Conservation (phyloP, 2,888 invertebrate genomes). For the Scotopteryx bipunctaria region DNA sequence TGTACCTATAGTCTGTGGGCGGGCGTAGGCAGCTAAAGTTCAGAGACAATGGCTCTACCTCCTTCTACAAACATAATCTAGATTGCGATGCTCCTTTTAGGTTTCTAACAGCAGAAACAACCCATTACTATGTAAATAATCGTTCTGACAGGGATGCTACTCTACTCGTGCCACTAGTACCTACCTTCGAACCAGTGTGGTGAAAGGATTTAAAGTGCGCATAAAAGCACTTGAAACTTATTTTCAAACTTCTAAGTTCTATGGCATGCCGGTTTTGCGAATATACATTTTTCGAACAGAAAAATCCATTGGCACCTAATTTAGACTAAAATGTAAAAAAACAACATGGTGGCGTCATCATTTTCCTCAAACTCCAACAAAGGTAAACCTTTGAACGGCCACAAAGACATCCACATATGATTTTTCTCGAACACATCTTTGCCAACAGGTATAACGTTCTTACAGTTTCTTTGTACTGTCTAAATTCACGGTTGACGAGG, state of each 20-base stretch:
- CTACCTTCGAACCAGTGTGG: neutral
- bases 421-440: neutral
- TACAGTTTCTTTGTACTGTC: slow-evolving; percentile 2
- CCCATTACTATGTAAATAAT: too few species aligned
- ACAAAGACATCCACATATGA: neutral
- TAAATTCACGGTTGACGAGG: slow-evolving; percentile 20
- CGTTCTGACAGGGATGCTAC: too few species aligned
- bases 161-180: too few species aligned
- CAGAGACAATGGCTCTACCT: slow-evolving; percentile 21
- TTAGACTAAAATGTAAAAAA: too few species aligned
- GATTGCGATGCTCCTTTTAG: slow-evolving; percentile 13
- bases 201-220: slow-evolving; percentile 27
- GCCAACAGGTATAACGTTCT: neutral
- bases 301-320: too few species aligned
- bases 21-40: slow-evolving; percentile 40
- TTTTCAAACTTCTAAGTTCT: too few species aligned
- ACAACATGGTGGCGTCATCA: too few species aligned
- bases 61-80: slow-evolving; percentile 31
- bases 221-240: too few species aligned
- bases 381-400: neutral
- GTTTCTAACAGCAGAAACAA: neutral
- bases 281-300: too few species aligned
- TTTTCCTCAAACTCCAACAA: neutral
- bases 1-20: slow-evolving; percentile 37
- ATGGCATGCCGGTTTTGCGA: too few species aligned